Evolutionary conservation across 2,797 vertebrate genomes (phyloP).

Genomic region (Hyperoplus immaculatus): DNA sequence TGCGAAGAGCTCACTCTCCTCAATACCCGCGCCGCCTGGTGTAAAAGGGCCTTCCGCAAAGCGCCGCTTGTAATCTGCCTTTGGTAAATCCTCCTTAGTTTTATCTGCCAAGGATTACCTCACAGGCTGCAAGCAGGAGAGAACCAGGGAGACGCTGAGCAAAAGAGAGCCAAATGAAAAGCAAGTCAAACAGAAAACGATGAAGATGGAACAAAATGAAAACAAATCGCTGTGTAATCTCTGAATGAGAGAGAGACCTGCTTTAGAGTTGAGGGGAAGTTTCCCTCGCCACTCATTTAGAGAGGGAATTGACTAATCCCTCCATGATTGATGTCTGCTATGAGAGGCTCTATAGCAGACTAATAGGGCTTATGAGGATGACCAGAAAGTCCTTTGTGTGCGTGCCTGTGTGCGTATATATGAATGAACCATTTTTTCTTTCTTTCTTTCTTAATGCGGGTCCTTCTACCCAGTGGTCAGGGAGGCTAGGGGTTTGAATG

Average conservation of each 20-base stretch:
- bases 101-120: slow-evolving; percentile 89
- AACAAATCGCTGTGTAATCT: slow-evolving; percentile 87
- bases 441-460: slow-evolving; percentile 40
- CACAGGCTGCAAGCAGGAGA: slow-evolving; percentile 83
- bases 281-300: slow-evolving; percentile 82
- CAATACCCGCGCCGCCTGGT: slow-evolving; percentile 81
- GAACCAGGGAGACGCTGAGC: slow-evolving; percentile 76
- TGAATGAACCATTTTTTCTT: slow-evolving; percentile 76
- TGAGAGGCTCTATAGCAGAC: slow-evolving; percentile 80
- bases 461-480: slow-evolving; percentile 62
- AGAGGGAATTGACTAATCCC: slow-evolving; percentile 86
- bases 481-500: slow-evolving; percentile 82
- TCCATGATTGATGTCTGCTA: slow-evolving; percentile 85
- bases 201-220: slow-evolving; percentile 85
- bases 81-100: slow-evolving; percentile 88
- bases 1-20: slow-evolving; percentile 81
- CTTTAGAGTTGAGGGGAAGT: slow-evolving; percentile 84
- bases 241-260: slow-evolving; percentile 78
- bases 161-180: slow-evolving; percentile 78
- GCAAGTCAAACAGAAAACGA: slow-evolving; percentile 80
- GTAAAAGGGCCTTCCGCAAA: slow-evolving; percentile 85
- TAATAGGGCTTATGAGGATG: slow-evolving; percentile 84
- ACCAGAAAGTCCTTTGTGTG: slow-evolving; percentile 80
- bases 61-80: slow-evolving; percentile 87
- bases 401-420: slow-evolving; percentile 43